A percentile compares a stretch with the other conserved stretches of the same genome.
These are phyloP conservation scores for Troides oblongomaculatus DNA, from an alignment of 2,888 invertebrate species.

Conservation along the genomic window DNA sequence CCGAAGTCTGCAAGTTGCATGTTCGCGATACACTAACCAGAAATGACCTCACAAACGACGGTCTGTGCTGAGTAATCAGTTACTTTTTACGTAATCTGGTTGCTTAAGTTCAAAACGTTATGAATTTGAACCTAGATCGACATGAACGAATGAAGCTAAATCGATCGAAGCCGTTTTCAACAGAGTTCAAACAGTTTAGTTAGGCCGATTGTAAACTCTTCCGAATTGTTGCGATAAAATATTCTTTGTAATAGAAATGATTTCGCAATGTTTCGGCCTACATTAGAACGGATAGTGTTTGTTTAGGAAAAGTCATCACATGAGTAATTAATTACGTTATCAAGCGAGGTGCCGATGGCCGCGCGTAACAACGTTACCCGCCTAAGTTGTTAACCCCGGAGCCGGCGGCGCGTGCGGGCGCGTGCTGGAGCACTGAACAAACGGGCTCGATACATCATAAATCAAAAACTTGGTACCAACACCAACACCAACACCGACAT, in stretches of 20 bases:
- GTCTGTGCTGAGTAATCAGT: constrained; percentile 24
- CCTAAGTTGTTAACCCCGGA: constrained; percentile 29
- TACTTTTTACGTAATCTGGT: too few relatives aligned
- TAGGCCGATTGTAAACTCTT: too few relatives aligned
- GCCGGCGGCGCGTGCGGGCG: constrained; percentile 38
- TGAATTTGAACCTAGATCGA: too few relatives aligned
- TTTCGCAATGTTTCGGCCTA: too few relatives aligned
- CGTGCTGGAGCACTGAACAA: constrained; percentile 44
- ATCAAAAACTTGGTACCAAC: constrained; percentile 70
- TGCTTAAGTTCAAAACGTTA: too few relatives aligned
- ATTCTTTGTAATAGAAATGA: too few relatives aligned
- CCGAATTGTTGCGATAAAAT: too few relatives aligned
- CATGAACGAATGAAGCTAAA: too few relatives aligned
- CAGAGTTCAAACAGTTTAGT: too few relatives aligned
- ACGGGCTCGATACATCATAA: constrained; percentile 65
- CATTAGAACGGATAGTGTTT: too few relatives aligned
- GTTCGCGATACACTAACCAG: constrained; percentile 56
- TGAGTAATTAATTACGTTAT: constrained; percentile 22
- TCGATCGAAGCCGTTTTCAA: too few relatives aligned
- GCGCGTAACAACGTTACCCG: constrained; percentile 13
- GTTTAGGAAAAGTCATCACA: too few relatives aligned
- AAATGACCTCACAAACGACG: constrained; percentile 19
- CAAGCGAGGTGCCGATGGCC: constrained; percentile 25
- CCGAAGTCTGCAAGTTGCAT: constrained; percentile 57
- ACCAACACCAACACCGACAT: constrained; percentile 55